Evolutionary conservation across 2,888 invertebrate species (phyloP).

Genomic region (Homarus gammarus): DNA sequence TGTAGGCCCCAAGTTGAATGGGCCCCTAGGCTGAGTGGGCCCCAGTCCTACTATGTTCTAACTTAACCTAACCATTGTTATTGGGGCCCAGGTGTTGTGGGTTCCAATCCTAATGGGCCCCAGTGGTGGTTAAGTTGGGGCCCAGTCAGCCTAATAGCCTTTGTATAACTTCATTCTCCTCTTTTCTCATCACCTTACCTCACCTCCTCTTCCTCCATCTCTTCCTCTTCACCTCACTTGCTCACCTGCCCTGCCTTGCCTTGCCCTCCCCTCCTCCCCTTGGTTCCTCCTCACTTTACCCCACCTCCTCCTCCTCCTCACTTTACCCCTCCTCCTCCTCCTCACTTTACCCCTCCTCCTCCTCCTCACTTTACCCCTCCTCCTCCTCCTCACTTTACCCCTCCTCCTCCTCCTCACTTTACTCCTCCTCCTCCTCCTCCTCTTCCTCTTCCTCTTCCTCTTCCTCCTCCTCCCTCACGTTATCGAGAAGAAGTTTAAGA

Average conservation of each 20-base stretch:
- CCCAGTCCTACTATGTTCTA: too few relatives aligned
- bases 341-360: neutral
- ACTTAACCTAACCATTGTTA: too few relatives aligned
- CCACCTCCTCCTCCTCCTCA: neutral
- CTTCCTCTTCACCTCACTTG: neutral
- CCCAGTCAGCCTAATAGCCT: too few relatives aligned
- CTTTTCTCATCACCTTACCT: neutral
- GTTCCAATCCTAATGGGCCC: too few relatives aligned
- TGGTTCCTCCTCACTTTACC: too few relatives aligned
- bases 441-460: neutral
- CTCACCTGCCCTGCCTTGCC: neutral
- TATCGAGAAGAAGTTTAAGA: neutral
- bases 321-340: neutral
- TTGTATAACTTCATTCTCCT: too few relatives aligned
- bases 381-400: neutral
- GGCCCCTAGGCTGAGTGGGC: too few relatives aligned
- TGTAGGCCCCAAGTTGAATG: too few relatives aligned
- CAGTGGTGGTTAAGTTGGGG: too few relatives aligned
- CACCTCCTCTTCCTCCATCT: neutral
- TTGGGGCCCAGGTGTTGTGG: too few relatives aligned
- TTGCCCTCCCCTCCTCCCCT: too few relatives aligned
- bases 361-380: neutral
- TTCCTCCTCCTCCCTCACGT: slow-evolving; percentile 4
- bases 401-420: neutral
- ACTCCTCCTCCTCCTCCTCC: neutral